Percentiles rank a stretch among this genome's conserved stretches.
Evolutionary conservation across 2,888 invertebrate genomes (phyloP).

Genomic region (Agrotis ipsilon): DNA sequence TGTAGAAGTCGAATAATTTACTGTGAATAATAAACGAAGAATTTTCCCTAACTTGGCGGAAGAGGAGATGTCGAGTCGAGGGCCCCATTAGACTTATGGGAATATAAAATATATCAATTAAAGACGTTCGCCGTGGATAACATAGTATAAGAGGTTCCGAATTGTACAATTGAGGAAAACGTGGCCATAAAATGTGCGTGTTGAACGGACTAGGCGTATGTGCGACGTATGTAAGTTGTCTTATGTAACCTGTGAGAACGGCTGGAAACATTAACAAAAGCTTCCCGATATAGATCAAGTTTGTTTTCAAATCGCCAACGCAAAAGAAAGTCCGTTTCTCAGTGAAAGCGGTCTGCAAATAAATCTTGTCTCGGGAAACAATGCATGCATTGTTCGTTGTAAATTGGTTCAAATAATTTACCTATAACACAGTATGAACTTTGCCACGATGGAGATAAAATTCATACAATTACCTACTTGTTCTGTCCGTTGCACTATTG

Average conservation of each 20-base stretch:
- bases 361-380: conserved; percentile 84
- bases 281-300: conserved; percentile 81
- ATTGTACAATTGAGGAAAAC: conserved; percentile 48
- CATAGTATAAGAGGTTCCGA: conserved; percentile 35
- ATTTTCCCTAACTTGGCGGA: conserved; percentile 76
- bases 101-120: conserved; percentile 78
- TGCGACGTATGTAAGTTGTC: conserved; percentile 27
- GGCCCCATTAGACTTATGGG: conserved; percentile 73
- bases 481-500: conserved; percentile 44
- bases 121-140: conserved; percentile 59
- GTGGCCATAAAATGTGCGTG: conserved; percentile 31
- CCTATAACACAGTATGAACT: conserved; percentile 72
- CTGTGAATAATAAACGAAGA: conserved; percentile 87
- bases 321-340: conserved; percentile 83
- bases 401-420: conserved; percentile 84
- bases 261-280: conserved; percentile 69
- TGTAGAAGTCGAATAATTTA: conserved; percentile 83
- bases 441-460: conserved; percentile 68
- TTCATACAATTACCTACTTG: conserved; percentile 60
- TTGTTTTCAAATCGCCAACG: conserved; percentile 78
- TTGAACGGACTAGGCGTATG: conserved; percentile 29
- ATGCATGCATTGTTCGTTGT: conserved; percentile 87
- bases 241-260: conserved; percentile 50
- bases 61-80: conserved; percentile 69
- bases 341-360: conserved; percentile 85